Evolutionary conservation across 2,113 vertebrate genomes (phyloP).

Genomic region (Hemibagrus wyckioides): DNA sequence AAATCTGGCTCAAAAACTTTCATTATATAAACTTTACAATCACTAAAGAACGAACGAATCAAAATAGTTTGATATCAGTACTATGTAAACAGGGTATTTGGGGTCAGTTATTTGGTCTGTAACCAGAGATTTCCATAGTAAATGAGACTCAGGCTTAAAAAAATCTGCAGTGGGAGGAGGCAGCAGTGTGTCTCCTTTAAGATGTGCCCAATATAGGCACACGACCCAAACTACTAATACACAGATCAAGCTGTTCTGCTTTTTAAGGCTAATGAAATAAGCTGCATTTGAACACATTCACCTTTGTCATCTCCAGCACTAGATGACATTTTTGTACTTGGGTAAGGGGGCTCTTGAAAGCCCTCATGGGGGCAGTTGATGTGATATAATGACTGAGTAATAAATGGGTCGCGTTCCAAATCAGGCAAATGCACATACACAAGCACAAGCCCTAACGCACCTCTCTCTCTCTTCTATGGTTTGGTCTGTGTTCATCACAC

Average conservation of each 20-base stretch:
- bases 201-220: conserved; percentile 23
- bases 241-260: conserved; percentile 22
- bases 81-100: not conserved
- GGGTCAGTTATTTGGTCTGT: conserved; percentile 42
- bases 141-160: conserved; percentile 37
- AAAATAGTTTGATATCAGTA: not conserved
- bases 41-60: not conserved
- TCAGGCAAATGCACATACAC: conserved; percentile 37
- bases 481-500: conserved; percentile 55
- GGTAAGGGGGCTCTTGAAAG: conserved; percentile 6
- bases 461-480: conserved; percentile 28
- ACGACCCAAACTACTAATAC: not conserved
- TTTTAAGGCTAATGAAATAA: not conserved
- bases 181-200: conserved; percentile 28
- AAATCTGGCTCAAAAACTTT: not conserved
- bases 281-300: not conserved
- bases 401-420: conserved; percentile 39
- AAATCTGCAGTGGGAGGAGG: conserved; percentile 19
- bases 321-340: conserved; percentile 17
- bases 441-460: conserved; percentile 34
- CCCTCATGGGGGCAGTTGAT: conserved; percentile 27
- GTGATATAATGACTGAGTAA: conserved; percentile 39
- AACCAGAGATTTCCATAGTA: conserved; percentile 54
- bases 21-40: not conserved
- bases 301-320: conserved; percentile 15